Conservation (phyloP, 1,140 invertebrate species). For the Drosophila rhopaloa region DNA sequence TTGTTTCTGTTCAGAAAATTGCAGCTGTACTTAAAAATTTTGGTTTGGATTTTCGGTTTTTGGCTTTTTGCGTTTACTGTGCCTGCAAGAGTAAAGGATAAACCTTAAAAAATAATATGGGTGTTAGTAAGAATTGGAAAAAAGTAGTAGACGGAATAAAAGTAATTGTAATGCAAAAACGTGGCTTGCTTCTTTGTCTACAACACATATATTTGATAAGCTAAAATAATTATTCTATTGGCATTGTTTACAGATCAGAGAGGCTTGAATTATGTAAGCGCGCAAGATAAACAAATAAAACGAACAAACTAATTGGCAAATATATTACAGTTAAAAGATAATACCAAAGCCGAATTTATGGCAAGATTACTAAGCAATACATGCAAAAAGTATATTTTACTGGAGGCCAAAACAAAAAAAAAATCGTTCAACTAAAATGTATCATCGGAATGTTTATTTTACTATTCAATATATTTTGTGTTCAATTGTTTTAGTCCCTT, state of each 20-base stretch:
- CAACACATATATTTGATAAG: conserved; percentile 13
- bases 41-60: conserved; percentile 48
- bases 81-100: conserved; percentile 85
- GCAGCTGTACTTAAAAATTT: conserved; percentile 75
- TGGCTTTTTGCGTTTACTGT: conserved; percentile 76
- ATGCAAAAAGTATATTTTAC: conserved; percentile 17
- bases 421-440: not conserved
- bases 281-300: conserved; percentile 60
- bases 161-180: conserved; percentile 69
- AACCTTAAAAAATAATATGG: conserved; percentile 85
- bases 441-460: conserved; percentile 23
- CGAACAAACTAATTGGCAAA: conserved; percentile 30
- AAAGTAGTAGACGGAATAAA: conserved; percentile 83
- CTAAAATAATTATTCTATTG: conserved; percentile 19
- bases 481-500: conserved; percentile 6
- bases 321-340: conserved; percentile 24
- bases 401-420: not conserved
- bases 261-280: conserved; percentile 13
- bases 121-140: conserved; percentile 85
- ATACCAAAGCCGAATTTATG: conserved; percentile 6
- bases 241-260: conserved; percentile 4
- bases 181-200: conserved; percentile 2
- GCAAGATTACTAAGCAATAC: conserved; percentile 13
- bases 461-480: conserved; percentile 12
- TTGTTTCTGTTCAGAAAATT: conserved; percentile 73